These are phyloP conservation scores for Steinernema khuongi DNA, from an alignment of 1,140 invertebrate genomes.

Conservation along the genomic window DNA sequence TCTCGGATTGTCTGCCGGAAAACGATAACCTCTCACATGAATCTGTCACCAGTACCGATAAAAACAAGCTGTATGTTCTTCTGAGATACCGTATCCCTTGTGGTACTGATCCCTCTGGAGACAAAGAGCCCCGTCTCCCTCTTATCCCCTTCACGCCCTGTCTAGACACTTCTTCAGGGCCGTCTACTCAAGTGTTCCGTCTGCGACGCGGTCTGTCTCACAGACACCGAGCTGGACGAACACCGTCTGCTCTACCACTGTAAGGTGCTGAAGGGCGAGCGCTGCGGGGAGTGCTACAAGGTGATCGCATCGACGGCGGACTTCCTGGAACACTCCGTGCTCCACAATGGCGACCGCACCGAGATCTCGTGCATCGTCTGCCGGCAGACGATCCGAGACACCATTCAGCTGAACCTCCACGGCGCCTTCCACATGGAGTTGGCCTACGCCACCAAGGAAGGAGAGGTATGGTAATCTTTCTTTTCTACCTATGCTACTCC, in stretches of 20 bases:
- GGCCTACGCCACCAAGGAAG: neutral
- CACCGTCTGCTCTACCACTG: neutral
- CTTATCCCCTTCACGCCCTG: neutral
- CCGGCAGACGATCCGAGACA: neutral
- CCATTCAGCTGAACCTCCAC: neutral
- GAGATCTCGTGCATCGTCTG: slow-evolving; percentile 1
- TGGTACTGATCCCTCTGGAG: neutral
- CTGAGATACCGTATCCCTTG: neutral
- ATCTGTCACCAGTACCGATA: too few species aligned
- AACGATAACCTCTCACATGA: too few species aligned
- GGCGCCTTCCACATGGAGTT: neutral
- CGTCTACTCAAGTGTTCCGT: neutral
- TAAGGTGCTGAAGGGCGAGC: neutral
- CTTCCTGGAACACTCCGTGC: neutral
- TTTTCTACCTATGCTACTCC: too few species aligned
- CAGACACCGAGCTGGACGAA: neutral
- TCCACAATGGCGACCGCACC: neutral
- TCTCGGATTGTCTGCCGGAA: neutral
- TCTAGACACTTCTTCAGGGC: neutral
- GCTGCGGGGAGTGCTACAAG: neutral
- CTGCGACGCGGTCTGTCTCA: neutral
- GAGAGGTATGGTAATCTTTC: neutral
- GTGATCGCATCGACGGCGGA: neutral
- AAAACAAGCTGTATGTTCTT: too few species aligned
- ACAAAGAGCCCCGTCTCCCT: neutral